Conservation (phyloP, 2,113 vertebrate species). For the Nyctibius bracteatus region DNA sequence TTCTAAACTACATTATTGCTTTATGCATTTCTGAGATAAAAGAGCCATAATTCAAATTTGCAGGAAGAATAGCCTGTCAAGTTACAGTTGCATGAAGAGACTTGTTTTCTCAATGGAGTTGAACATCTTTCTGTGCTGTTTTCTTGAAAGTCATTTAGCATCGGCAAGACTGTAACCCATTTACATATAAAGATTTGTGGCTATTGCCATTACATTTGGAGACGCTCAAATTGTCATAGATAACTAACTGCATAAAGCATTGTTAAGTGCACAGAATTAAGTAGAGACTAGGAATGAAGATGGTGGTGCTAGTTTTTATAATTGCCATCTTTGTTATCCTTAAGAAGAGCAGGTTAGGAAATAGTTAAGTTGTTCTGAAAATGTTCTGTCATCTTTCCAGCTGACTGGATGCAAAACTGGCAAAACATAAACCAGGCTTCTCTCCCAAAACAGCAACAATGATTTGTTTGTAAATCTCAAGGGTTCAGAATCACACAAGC, state of each 20-base stretch:
- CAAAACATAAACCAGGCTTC: not conserved
- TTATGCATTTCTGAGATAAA: not conserved
- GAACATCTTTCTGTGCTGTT: not conserved
- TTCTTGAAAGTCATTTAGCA: not conserved
- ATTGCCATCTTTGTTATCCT: not conserved
- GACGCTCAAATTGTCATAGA: not conserved
- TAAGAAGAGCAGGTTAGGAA: not conserved
- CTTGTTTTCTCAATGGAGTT: not conserved
- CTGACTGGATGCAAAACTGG: not conserved
- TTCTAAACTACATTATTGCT: not conserved
- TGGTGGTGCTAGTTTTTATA: not conserved
- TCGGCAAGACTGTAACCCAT: not conserved
- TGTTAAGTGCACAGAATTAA: not conserved
- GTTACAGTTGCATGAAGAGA: not conserved
- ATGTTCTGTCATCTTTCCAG: not conserved
- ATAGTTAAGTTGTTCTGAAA: not conserved
- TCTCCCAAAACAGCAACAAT: not conserved
- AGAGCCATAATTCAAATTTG: not conserved
- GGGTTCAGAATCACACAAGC: not conserved
- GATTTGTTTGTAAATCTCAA: slow-evolving; percentile 22
- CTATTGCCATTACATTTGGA: not conserved
- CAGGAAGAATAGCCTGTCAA: not conserved
- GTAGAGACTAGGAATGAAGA: not conserved
- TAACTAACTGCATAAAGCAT: not conserved
- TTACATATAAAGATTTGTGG: not conserved